Evolutionary conservation across 2,888 invertebrate species (phyloP), one percentile per base, ranked within the genome.

Genomic region (Acronicta aceris): DNA sequence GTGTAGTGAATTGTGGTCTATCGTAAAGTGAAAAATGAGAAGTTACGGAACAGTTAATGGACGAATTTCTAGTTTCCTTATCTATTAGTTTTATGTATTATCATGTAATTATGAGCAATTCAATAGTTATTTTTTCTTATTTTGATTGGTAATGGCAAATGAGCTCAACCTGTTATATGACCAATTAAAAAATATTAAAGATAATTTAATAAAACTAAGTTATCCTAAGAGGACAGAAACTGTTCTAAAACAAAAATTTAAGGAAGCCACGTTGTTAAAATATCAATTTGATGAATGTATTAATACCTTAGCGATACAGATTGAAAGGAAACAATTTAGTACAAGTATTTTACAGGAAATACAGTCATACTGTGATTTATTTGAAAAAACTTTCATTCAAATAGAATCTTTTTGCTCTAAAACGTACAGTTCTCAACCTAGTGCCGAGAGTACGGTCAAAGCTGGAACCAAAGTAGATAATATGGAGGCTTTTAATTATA

Each of bases 61-160:
- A 36, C 36, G 36, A 36, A 36, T 13, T 36, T 36, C 5, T 36
- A 36, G 1, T 13, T 13, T 36, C 5, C 13, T 1, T 36, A 36
- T 36, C 13, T 36, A 12, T 13, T 13, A 36, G 13, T 36, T 36
- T 13, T 36, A 13, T 36, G 30, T n/a, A 38, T 38, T 38, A 38
- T n/a, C 38, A n/a, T n/a, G 38, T 38, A n/a, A n/a, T 38, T 38
- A n/a, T 38, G n/a, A 5, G n/a, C n/a, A 21, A 21, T 3, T 4
- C 21, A 38, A n/a, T 7, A 38, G 7, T 38, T 38, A 6, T 38
- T 5, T 38, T 27, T n/a, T 4, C 36, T 38, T 38, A 38, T 38
- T 38, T 38, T n/a, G n/a, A 38, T 38, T 38, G 38, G 38, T 38
- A 38, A 38, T 38, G 38, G 38, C 38, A 13, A 38, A 38, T 38